These are phyloP conservation scores for Huso huso DNA, from an alignment of 2,797 vertebrate genomes.

Conservation along the genomic window DNA sequence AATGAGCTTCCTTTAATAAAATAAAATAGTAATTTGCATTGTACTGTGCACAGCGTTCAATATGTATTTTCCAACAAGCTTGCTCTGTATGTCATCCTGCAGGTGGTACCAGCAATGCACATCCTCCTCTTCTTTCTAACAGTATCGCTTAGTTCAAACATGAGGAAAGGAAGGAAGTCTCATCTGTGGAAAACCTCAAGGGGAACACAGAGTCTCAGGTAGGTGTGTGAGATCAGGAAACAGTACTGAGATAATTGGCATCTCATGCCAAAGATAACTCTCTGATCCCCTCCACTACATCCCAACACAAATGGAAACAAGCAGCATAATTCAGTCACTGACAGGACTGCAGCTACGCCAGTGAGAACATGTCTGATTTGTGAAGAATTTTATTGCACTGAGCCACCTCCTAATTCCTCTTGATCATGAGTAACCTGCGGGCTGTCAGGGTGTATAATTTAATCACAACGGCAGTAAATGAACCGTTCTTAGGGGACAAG, in stretches of 20 bases:
- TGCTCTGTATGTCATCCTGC: slow-evolving; percentile 20
- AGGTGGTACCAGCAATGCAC: slow-evolving; percentile 22
- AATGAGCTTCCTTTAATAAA: not conserved
- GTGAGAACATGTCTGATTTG: too few relatives aligned
- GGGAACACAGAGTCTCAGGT: slow-evolving; percentile 26
- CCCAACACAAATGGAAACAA: too few relatives aligned
- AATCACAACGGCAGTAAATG: too few relatives aligned
- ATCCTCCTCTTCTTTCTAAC: slow-evolving; percentile 33
- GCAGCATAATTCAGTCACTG: too few relatives aligned
- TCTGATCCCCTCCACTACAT: too few relatives aligned
- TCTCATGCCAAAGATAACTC: slow-evolving; percentile 8
- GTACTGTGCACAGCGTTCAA: slow-evolving; percentile 32
- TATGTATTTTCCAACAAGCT: too few relatives aligned
- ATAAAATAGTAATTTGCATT: not conserved
- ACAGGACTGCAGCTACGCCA: too few relatives aligned
- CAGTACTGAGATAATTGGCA: slow-evolving; percentile 25
- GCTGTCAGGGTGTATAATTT: too few relatives aligned
- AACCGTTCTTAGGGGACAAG: too few relatives aligned
- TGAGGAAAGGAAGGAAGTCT: slow-evolving; percentile 44
- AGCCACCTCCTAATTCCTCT: too few relatives aligned
- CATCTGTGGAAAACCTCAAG: slow-evolving; percentile 24
- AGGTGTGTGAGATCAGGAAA: slow-evolving; percentile 24
- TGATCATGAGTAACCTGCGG: too few relatives aligned
- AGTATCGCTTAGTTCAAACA: slow-evolving; percentile 26
- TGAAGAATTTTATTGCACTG: too few relatives aligned